Percentiles rank a stretch among this genome's conserved stretches.
These are phyloP conservation scores for Hydrozoanthus tunicans DNA, from an alignment of 64 coral and sea anemone genomes.

Conservation along the genomic window DNA sequence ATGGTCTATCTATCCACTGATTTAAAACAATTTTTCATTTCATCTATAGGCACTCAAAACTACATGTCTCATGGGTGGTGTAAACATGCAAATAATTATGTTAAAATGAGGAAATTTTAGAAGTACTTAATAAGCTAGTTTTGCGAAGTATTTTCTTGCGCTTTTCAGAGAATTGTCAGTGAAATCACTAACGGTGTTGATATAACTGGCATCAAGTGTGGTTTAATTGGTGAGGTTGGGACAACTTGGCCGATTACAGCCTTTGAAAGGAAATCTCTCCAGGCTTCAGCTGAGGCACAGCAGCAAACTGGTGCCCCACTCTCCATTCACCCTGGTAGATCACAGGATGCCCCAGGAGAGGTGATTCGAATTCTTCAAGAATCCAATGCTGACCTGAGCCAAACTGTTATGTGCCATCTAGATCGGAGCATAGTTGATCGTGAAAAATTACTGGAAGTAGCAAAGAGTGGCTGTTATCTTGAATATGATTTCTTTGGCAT, in stretches of 20 bases:
- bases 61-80: too few relatives aligned
- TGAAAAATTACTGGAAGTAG: conserved; percentile 78
- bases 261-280: conserved; percentile 82
- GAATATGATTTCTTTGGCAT: conserved; percentile 97
- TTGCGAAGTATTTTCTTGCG: neutral
- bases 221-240: conserved; percentile 95
- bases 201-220: conserved; percentile 77
- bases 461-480: conserved; percentile 69
- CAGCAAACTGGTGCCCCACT: conserved; percentile 77
- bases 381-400: conserved; percentile 73
- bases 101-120: too few relatives aligned
- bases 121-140: too few relatives aligned
- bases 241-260: conserved; percentile 87
- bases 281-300: conserved; percentile 80
- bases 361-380: conserved; percentile 88
- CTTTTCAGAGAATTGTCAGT: conserved; percentile 78
- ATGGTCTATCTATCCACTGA: too few relatives aligned
- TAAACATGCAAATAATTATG: too few relatives aligned
- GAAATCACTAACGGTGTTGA: conserved; percentile 86
- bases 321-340: conserved; percentile 84
- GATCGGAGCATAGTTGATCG: conserved; percentile 82
- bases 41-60: too few relatives aligned
- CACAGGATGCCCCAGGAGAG: conserved; percentile 72
- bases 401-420: conserved; percentile 88
- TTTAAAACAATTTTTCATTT: too few relatives aligned